These are phyloP conservation scores for Clarias batrachus DNA, from an alignment of 2,113 vertebrate species.

Conservation along the genomic window DNA sequence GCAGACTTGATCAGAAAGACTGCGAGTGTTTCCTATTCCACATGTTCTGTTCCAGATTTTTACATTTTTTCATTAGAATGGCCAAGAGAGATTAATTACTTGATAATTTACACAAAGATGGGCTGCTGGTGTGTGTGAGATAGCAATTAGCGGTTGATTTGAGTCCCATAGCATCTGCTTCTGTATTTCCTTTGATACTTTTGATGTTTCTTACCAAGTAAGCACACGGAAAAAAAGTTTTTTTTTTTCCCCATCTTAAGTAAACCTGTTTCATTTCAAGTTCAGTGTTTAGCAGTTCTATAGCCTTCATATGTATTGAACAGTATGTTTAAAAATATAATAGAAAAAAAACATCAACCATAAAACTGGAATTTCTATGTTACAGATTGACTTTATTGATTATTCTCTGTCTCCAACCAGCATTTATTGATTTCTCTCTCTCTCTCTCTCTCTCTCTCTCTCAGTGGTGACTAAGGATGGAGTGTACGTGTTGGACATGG, in stretches of 20 bases:
- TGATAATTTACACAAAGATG: conserved; percentile 10
- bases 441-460: conserved; percentile 1
- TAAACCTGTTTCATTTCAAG: background rate
- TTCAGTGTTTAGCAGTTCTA: background rate
- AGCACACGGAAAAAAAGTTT: background rate
- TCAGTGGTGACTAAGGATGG: conserved; percentile 85
- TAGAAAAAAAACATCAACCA: background rate
- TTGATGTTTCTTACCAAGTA: conserved; percentile 23
- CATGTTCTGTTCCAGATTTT: background rate
- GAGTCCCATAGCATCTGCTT: conserved; percentile 26
- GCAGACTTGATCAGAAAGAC: background rate
- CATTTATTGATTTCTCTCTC: background rate
- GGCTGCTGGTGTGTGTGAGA: conserved; percentile 1
- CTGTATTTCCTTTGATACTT: background rate
- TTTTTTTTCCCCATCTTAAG: background rate
- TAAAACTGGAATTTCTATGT: background rate
- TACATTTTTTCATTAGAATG: conserved; percentile 4
- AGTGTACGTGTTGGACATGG: conserved; percentile 92
- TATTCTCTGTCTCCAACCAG: background rate
- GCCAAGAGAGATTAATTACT: conserved; percentile 3
- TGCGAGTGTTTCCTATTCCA: background rate
- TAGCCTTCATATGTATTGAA: background rate
- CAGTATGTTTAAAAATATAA: background rate
- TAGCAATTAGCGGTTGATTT: conserved; percentile 15
- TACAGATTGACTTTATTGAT: background rate